Evolutionary conservation across 2,113 vertebrate species (phyloP), one percentile per base, ranked within the genome.

Genomic region (Catharus bicknelli): DNA sequence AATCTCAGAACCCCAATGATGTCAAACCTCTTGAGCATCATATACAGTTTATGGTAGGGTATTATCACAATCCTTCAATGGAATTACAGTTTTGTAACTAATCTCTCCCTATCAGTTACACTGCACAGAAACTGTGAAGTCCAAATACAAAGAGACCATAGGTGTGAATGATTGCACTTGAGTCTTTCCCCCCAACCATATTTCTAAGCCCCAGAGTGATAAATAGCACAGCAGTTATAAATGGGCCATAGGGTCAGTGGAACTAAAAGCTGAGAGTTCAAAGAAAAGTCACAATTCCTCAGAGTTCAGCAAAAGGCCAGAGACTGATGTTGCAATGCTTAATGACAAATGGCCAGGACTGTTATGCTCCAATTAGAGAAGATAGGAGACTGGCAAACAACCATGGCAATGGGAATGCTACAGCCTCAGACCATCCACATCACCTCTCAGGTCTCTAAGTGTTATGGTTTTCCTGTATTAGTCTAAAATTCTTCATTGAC

Each of bases 301-400:
- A 13, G 97, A 96, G 97, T 98, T 98, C 97, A 97, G 88, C 72
- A 97, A 97, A 93, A 97, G 97, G 97, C 91, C 97, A 97, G 87
- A 94, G 83, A 84, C 91, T 93, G 90, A 92, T 90, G 86, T 70
- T 58, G 9, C 93, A 95, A 73, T 42, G 54, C 69, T 53, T 69
- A 57, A 48, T 70, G 87, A 95, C 55, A 77, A 87, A 94, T 36
- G 72, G 64, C 81, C 86, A 69, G 66, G 89, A 94, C 43, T 94
- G 90, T 96, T 90, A 92, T 75, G 64, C 55, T 95, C 88, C 92
- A 97, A 85, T 96, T 96, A 97, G 38, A 93, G 83, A 96, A 91
- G 80, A 95, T 2, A 59, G 67, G 17, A 59, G 86, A 86, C 16
- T 62, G 84, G 88, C 91, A 95, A 93, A 78, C 88, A 93, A 88